Percentiles rank a stretch among this genome's conserved stretches.
These are phyloP conservation scores for Bettongia penicillata DNA, from an alignment of 2,113 vertebrate species.

Conservation along the genomic window DNA sequence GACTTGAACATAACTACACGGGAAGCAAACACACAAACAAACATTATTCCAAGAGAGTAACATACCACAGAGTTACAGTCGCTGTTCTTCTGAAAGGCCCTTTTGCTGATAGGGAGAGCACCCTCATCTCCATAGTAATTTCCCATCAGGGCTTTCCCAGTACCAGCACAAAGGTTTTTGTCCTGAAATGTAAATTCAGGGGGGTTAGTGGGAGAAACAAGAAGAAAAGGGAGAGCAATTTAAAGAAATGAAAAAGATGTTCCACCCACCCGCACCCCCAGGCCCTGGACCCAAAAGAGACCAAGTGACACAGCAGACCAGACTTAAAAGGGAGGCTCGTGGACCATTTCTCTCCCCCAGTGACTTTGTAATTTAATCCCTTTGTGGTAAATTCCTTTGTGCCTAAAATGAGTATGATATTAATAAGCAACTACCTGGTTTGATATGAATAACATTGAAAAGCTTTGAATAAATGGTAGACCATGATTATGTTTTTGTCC, in stretches of 20 bases:
- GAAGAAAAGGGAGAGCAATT: constrained; percentile 28
- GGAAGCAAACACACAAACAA: neutral
- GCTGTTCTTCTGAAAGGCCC: constrained; percentile 86
- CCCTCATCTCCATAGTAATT: constrained; percentile 78
- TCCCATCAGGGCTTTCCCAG: constrained; percentile 29
- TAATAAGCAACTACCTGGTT: neutral
- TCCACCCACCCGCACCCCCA: neutral
- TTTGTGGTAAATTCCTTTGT: neutral
- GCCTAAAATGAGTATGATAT: neutral
- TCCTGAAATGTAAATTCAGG: constrained; percentile 73
- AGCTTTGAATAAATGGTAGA: neutral
- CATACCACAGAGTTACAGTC: constrained; percentile 87
- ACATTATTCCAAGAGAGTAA: neutral
- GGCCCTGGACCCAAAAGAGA: neutral
- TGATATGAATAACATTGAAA: neutral
- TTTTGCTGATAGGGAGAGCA: constrained; percentile 85
- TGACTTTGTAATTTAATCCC: neutral
- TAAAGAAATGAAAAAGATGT: constrained; percentile 42
- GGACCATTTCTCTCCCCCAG: neutral
- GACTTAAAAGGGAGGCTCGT: neutral
- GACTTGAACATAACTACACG: constrained; percentile 16
- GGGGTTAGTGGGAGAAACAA: neutral
- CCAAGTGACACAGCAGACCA: neutral
- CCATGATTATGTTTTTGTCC: neutral
- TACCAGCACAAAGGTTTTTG: constrained; percentile 68